Conservation (phyloP, 35 echinoderm and acorn worm species). For the Stichopus chloronotus region DNA sequence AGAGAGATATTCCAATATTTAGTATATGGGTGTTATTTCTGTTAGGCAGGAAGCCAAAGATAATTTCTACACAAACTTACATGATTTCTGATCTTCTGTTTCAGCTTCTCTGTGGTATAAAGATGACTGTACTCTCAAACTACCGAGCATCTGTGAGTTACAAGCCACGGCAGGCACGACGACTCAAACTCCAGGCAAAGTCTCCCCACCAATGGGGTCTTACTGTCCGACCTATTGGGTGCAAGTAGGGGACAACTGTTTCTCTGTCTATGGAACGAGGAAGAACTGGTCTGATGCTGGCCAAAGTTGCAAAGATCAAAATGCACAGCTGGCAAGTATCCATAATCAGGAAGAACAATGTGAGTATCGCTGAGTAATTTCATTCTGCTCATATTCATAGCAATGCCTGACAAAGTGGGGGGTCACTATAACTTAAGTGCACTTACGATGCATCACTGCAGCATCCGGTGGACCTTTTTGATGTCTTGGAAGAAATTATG, state of each 20-base stretch:
- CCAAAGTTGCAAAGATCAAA: not conserved
- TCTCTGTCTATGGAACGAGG: not conserved
- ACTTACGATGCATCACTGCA: no score
- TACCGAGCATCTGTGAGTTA: not conserved
- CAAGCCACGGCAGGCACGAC: not conserved
- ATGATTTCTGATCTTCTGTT: not conserved
- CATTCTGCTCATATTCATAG: not conserved
- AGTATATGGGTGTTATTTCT: no score
- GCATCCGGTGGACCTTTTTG: no score
- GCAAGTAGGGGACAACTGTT: not conserved
- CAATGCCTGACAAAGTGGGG: not conserved
- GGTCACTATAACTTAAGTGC: no score
- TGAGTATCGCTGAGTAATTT: not conserved
- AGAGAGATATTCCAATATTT: no score
- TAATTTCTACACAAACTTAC: no score
- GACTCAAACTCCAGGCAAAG: not conserved
- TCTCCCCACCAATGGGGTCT: not conserved
- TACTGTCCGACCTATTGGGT: not conserved
- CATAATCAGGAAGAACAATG: conserved; percentile 3
- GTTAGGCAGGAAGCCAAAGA: no score
- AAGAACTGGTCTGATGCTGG: conserved; percentile 9
- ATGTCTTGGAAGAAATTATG: no score
- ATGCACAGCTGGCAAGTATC: conserved; percentile 4
- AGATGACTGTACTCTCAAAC: not conserved
- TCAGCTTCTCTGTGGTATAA: conserved; percentile 7